phyloP scores from a whole-genome alignment of 2,797 vertebrate genomes.

The Danionella dracula region DNA sequence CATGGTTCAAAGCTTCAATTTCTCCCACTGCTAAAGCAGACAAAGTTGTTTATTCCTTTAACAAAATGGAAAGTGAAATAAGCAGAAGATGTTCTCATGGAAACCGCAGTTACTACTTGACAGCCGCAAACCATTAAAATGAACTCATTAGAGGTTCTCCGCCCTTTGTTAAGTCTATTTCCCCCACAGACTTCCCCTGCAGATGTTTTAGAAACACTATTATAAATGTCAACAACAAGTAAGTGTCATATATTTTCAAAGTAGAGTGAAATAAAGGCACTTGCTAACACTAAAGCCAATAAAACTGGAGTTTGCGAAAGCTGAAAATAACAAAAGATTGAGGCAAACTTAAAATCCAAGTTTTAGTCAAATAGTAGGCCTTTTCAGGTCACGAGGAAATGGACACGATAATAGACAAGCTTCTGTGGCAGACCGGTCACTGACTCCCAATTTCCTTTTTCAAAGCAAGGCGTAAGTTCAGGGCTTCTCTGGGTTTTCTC shows the following conservation, averaged over 20 bases:
- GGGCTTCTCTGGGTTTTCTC: slow-evolving; percentile 65
- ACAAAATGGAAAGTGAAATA: slow-evolving; percentile 55
- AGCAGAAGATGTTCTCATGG: slow-evolving; percentile 45
- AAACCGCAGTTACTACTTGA: slow-evolving; percentile 57
- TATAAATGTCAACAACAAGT: slow-evolving; percentile 1
- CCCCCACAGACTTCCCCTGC: background rate
- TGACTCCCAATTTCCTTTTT: slow-evolving; percentile 59
- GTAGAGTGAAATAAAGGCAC: background rate
- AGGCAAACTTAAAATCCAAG: slow-evolving; percentile 32
- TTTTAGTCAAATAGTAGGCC: slow-evolving; percentile 35
- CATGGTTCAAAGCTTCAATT: too few relatives aligned
- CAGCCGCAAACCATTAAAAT: slow-evolving; percentile 68
- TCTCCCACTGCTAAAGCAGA: slow-evolving; percentile 22
- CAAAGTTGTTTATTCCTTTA: slow-evolving; percentile 44
- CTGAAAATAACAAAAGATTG: slow-evolving; percentile 24
- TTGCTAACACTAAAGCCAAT: slow-evolving; percentile 30
- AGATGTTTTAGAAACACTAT: background rate
- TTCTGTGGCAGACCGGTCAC: slow-evolving; percentile 64
- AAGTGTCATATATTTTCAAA: slow-evolving; percentile 10
- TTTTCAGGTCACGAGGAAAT: slow-evolving; percentile 31
- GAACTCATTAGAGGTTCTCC: slow-evolving; percentile 54
- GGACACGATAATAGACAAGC: slow-evolving; percentile 36
- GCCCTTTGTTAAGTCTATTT: slow-evolving; percentile 26
- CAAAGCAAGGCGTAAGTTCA: slow-evolving; percentile 62
- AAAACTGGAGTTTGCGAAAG: slow-evolving; percentile 34